Conservation (phyloP, 2,113 vertebrate genomes). For the Otolemur garnettii region DNA sequence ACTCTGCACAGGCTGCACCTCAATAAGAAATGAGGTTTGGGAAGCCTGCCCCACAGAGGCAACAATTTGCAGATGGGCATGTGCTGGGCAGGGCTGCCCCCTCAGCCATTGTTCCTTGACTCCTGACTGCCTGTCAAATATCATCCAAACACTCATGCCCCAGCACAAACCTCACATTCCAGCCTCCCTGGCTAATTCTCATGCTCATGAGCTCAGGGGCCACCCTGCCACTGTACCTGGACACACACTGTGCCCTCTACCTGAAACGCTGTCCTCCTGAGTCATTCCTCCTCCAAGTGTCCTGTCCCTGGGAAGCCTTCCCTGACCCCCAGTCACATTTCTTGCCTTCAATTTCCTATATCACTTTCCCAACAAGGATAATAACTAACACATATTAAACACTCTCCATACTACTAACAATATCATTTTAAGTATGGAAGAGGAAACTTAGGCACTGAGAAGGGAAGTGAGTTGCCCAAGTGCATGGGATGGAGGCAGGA, state of each 20-base stretch:
- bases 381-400: not conserved
- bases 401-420: not conserved
- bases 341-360: not conserved
- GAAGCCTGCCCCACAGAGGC: not conserved
- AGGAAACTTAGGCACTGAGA: not conserved
- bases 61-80: not conserved
- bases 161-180: not conserved
- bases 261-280: not conserved
- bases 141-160: not conserved
- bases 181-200: not conserved
- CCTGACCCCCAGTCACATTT: not conserved
- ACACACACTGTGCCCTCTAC: not conserved
- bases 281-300: not conserved
- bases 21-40: conserved; percentile 23
- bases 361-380: not conserved
- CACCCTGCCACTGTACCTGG: not conserved
- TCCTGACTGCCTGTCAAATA: not conserved
- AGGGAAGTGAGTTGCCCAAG: not conserved
- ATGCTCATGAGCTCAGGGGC: not conserved
- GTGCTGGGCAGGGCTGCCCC: not conserved
- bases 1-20: not conserved
- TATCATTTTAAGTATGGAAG: not conserved
- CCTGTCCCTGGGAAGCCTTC: not conserved
- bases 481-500: not conserved
- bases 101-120: not conserved